Evolutionary conservation across 2,113 vertebrate species (phyloP).

Genomic region (Lucifuga dentata): DNA sequence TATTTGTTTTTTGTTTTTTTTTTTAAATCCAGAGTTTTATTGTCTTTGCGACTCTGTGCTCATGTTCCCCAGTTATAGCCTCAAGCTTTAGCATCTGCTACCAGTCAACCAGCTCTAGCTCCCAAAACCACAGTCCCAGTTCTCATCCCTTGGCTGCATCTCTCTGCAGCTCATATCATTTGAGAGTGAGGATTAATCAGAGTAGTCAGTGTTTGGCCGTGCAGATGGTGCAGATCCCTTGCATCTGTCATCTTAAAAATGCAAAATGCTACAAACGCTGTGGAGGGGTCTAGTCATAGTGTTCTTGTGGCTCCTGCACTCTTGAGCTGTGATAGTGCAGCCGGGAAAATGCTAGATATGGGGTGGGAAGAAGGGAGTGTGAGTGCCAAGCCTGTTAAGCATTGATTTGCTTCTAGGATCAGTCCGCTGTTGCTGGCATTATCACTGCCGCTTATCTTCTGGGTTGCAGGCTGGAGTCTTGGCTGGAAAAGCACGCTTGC

Average conservation of each 20-base stretch:
- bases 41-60: background rate
- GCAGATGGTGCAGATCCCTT: slow-evolving; percentile 50
- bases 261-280: slow-evolving; percentile 47
- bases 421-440: slow-evolving; percentile 53
- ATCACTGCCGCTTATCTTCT: slow-evolving; percentile 68
- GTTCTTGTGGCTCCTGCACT: slow-evolving; percentile 40
- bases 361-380: slow-evolving; percentile 18
- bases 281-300: slow-evolving; percentile 27
- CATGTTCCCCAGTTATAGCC: slow-evolving; percentile 19
- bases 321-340: slow-evolving; percentile 16
- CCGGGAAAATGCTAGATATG: slow-evolving; percentile 14
- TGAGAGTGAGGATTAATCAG: slow-evolving; percentile 58
- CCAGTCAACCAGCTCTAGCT: slow-evolving; percentile 44
- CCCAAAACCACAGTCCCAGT: slow-evolving; percentile 47
- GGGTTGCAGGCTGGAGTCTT: slow-evolving; percentile 60
- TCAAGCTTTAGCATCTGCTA: slow-evolving; percentile 59
- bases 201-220: slow-evolving; percentile 46
- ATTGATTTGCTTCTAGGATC: slow-evolving; percentile 57
- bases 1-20: background rate
- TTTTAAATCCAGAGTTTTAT: background rate
- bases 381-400: slow-evolving; percentile 62
- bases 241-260: slow-evolving; percentile 47
- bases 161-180: slow-evolving; percentile 54
- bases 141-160: slow-evolving; percentile 22
- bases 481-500: slow-evolving; percentile 22